Evolutionary conservation across 1,140 invertebrate genomes (phyloP).

Genomic region (Heliconius eleuchia): DNA sequence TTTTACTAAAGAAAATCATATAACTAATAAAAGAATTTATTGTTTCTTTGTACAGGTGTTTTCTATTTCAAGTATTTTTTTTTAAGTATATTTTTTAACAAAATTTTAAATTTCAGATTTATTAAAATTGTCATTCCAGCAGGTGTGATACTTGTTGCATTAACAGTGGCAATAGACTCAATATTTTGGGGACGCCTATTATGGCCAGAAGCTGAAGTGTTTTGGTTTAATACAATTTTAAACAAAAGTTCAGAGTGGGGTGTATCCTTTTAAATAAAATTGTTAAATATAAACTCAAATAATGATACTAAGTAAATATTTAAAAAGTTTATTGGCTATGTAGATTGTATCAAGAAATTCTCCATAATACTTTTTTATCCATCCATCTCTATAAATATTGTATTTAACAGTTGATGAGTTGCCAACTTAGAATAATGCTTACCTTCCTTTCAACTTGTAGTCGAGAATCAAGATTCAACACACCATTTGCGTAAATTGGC

Average conservation of each 20-base stretch:
- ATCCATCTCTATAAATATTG: too few species aligned
- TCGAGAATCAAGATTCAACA: too few species aligned
- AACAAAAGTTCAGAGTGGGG: constrained; percentile 99
- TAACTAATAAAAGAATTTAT: not conserved
- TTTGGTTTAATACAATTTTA: constrained; percentile 96
- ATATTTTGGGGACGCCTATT: constrained; percentile 94
- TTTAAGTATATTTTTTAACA: not conserved
- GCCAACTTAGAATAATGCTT: too few species aligned
- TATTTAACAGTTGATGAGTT: too few species aligned
- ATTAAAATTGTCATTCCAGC: constrained; percentile 88
- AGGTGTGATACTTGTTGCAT: constrained; percentile 85
- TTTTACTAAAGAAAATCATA: not conserved
- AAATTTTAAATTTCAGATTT: constrained; percentile 82
- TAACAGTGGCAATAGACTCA: constrained; percentile 94
- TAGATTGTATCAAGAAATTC: too few species aligned
- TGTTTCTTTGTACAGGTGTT: not conserved
- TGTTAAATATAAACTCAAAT: not conserved
- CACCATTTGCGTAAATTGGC: too few species aligned
- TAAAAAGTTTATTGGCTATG: too few species aligned
- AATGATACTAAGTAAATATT: not conserved
- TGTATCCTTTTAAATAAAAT: constrained; percentile 88
- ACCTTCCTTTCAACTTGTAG: too few species aligned
- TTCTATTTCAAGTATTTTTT: not conserved
- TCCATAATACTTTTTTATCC: too few species aligned
- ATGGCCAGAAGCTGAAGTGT: constrained; percentile 99